Evolutionary conservation across 53 echinoderm and acorn worm species (phyloP), one percentile per base, ranked within the genome.

Genomic region (Zoroaster sp.): DNA sequence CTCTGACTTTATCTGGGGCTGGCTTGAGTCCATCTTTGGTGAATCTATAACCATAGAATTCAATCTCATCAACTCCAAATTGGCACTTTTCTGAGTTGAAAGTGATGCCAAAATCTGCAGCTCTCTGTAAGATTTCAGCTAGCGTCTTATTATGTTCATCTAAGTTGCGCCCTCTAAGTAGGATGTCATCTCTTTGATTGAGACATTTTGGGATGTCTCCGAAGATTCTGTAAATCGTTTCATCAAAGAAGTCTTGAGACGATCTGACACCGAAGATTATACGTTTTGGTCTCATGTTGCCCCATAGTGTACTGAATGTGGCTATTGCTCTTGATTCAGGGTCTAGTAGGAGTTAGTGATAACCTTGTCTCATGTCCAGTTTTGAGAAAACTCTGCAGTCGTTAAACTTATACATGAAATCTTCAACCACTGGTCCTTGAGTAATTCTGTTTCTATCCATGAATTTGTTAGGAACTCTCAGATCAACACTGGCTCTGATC

Each of bases 221-320:
- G n/a, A n/a, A n/a, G n/a, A n/a, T n/a, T n/a, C n/a, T n/a, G n/a
- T n/a, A n/a, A 7, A 91, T 87, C 7, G 72, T 66, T 53, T 72
- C 87, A 46, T 72, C 73, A 53, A 89, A 89, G 31, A 90, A 21
- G 20, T 83, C 75, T 81, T 83, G 90, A 69, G 90, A 91, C 70
- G 91, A 69, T 54, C 92, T 91, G 14, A 92, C 91, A 40, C 91
- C 94, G 59, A 94, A 92, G 32, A 92, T 65, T 13, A 92, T 47
- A 55, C 94, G 44, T 36, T 68, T 94, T 7, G 92, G 89, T 30
- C 87, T 40, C 44, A 89, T 45, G 91, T n/a, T n/a, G n/a, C n/a
- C n/a, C n/a, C n/a, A n/a, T n/a, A n/a, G n/a, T n/a, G n/a, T n/a
- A n/a, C n/a, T n/a, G n/a, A n/a, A n/a, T n/a, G n/a, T n/a, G n/a